Evolutionary conservation across 2,113 vertebrate species (phyloP).

Genomic region (Elephas maximus): DNA sequence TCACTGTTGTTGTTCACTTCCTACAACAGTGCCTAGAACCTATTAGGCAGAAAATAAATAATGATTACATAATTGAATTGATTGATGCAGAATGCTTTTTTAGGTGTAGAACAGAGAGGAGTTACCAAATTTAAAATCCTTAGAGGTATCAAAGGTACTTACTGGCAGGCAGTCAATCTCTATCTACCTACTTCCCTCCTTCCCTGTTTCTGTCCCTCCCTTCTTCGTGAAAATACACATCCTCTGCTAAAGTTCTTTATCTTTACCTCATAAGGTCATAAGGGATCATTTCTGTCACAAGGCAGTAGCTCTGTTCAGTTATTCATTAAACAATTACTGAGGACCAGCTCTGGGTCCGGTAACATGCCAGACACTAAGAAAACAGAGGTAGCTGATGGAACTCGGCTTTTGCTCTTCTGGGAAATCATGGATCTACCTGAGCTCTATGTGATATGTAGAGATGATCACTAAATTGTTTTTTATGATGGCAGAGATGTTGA

Average conservation of each 20-base stretch:
- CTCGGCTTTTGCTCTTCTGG: neutral
- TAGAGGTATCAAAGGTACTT: neutral
- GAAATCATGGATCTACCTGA: neutral
- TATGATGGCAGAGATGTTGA: neutral
- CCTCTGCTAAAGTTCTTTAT: neutral
- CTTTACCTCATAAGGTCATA: neutral
- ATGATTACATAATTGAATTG: neutral
- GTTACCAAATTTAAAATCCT: constrained; percentile 26
- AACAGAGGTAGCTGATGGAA: neutral
- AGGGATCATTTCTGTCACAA: neutral
- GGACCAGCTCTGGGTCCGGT: neutral
- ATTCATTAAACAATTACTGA: neutral
- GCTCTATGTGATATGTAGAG: neutral
- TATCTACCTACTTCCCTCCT: neutral
- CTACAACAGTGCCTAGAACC: constrained; percentile 4
- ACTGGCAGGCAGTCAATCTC: neutral
- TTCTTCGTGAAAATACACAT: neutral
- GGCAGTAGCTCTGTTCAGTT: neutral
- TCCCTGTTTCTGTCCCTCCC: neutral
- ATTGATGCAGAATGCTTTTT: neutral
- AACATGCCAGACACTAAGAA: neutral
- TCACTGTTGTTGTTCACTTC: constrained; percentile 16
- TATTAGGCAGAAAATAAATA: neutral
- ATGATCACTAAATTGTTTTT: neutral
- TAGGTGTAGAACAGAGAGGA: constrained; percentile 14